Base-by-base conservation (phyloP, 2,888 invertebrate species). In the Morpho helenor region DNA sequence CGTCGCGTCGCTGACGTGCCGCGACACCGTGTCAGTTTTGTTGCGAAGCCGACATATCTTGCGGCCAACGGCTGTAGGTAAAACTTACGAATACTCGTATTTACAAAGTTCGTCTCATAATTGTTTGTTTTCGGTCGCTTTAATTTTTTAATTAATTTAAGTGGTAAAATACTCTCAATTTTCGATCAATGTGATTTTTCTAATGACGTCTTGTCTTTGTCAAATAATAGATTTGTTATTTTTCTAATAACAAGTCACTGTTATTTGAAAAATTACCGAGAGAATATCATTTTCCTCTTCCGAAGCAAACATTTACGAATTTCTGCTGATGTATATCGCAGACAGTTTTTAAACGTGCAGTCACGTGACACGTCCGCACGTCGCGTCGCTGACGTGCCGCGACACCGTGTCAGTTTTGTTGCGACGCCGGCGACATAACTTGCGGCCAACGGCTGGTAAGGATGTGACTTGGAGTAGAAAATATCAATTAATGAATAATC, bases 1-100 rank as follows among this genome's bases (percentile, higher is more conserved):
- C 65, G 71, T 65, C 68, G 68, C 61, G 64, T 62, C 60, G 60
- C 63, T 49, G 46, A 57, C 56, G 59, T 54, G 45, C 49, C 59
- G 54, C 62, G 65, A 57, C 61, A 57, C 43, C 49, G 61, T 59
- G 56, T 51, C 58, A 61, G 63, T 65, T 62, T 59, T 16, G 16
- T 16, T 16, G 16, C 16, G 16, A 65, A 63, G 54, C 56, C 52
- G 63, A 63, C 70, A 71, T 70, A 73, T 69, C 74, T 72, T 72
- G 72, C 57, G 70, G 69, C 62, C 47, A 64, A 49, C 59, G 64
- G 54, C 57, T 16, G 16, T 16, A 16, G 16, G 16, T 16, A 16
- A 16, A 16, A 16, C 16, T 16, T 16, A 16, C 16, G 16, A 16
- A 16, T 16, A 16, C 16, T 16, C 16, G 16, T 16, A 16, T 16